Percentiles rank a stretch among this genome's conserved stretches.
Evolutionary conservation across 2,888 invertebrate genomes (phyloP).

Genomic region (Hemistola chrysoprasaria): DNA sequence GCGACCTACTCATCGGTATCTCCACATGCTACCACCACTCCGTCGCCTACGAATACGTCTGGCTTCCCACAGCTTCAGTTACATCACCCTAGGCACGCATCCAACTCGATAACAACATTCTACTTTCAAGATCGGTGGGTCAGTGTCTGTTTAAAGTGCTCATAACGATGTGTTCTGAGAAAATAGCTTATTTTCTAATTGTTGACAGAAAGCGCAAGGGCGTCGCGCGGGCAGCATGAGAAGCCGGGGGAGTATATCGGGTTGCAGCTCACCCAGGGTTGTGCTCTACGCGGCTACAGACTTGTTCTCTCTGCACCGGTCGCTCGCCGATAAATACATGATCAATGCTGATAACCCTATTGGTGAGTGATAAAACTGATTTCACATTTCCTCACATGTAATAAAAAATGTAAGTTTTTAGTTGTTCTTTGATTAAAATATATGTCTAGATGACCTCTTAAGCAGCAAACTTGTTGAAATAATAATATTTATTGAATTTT

Average conservation of each 20-base stretch:
- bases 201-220: slow-evolving; percentile 71
- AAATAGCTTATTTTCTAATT: not conserved
- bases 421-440: no score
- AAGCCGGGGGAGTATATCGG: slow-evolving; percentile 70
- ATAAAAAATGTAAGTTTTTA: no score
- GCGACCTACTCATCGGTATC: slow-evolving; percentile 67
- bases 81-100: slow-evolving; percentile 71
- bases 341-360: slow-evolving; percentile 76
- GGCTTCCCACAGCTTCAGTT: slow-evolving; percentile 74
- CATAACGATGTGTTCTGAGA: no score
- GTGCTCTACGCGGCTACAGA: slow-evolving; percentile 88
- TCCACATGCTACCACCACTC: slow-evolving; percentile 75
- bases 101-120: slow-evolving; percentile 87
- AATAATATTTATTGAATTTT: no score
- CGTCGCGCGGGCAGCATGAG: slow-evolving; percentile 72
- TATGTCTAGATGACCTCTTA: no score
- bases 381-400: no score
- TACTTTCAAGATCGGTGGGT: slow-evolving; percentile 90
- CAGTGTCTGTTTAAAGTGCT: slow-evolving; percentile 35
- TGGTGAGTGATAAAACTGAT: slow-evolving; percentile 55
- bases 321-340: slow-evolving; percentile 92
- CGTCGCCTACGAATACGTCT: slow-evolving; percentile 74
- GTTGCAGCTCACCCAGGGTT: slow-evolving; percentile 82
- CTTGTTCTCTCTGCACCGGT: slow-evolving; percentile 90
- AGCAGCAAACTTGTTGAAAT: no score